Conservation (phyloP, 1,140 invertebrate genomes). For the Drosophila nasuta region DNA sequence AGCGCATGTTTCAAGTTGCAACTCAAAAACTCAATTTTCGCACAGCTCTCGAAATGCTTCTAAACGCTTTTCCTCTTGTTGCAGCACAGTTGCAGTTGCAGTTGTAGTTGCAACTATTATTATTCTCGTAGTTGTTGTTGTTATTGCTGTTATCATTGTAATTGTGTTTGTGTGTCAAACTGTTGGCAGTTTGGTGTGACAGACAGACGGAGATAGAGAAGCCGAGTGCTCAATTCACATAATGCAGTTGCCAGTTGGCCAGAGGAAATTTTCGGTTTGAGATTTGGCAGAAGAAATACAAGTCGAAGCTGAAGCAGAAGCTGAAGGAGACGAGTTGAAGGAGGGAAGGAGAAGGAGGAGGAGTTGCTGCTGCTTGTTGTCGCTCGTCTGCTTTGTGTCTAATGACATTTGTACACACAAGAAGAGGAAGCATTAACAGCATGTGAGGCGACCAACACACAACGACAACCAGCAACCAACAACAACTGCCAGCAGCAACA, state of each 20-base stretch:
- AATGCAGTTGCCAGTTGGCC: slow-evolving; percentile 65
- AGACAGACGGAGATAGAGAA: slow-evolving; percentile 18
- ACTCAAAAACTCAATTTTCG: slow-evolving; percentile 53
- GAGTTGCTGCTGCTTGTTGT: slow-evolving; percentile 31
- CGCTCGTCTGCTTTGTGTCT: slow-evolving; percentile 57
- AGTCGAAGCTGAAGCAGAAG: neutral
- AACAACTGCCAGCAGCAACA: slow-evolving; percentile 19
- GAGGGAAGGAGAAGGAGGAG: neutral
- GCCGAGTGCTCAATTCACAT: slow-evolving; percentile 19
- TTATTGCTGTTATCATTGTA: slow-evolving; percentile 61
- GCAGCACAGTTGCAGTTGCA: slow-evolving; percentile 1
- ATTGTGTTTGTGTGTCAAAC: slow-evolving; percentile 80
- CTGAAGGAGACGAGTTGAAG: no score
- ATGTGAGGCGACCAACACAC: slow-evolving; percentile 38
- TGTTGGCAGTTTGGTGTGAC: slow-evolving; percentile 60
- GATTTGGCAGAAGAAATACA: slow-evolving; percentile 21
- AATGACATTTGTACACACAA: slow-evolving; percentile 76
- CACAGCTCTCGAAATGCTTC: slow-evolving; percentile 44
- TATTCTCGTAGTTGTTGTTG: slow-evolving; percentile 31
- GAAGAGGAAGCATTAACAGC: slow-evolving; percentile 44
- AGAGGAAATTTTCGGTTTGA: slow-evolving; percentile 42
- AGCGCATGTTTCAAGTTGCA: slow-evolving; percentile 26
- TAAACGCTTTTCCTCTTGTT: slow-evolving; percentile 43
- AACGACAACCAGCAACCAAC: slow-evolving; percentile 18
- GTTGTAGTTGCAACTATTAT: slow-evolving; percentile 41